Conservation (phyloP, 2,797 vertebrate species). For the Sebastes dallii region DNA sequence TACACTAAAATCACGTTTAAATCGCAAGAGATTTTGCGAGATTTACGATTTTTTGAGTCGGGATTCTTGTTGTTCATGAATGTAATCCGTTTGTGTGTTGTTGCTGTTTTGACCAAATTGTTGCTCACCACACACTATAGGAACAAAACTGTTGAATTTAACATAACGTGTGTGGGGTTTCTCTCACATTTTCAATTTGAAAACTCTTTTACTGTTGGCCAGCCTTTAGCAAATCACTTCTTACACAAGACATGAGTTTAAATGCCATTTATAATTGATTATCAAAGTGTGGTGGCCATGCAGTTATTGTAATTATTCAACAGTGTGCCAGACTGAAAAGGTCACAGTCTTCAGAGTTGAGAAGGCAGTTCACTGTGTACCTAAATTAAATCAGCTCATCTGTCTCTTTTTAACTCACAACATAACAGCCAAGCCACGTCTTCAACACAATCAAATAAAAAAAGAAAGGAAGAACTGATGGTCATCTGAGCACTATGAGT, state of each 20-base stretch:
- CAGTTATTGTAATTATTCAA: conserved; percentile 46
- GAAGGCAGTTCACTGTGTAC: conserved; percentile 51
- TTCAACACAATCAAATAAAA: conserved; percentile 19
- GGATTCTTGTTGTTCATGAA: no score
- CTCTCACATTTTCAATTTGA: no score
- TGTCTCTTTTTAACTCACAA: conserved; percentile 22
- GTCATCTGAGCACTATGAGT: conserved; percentile 42
- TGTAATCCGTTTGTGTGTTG: no score
- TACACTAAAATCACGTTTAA: no score
- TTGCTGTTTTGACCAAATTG: no score
- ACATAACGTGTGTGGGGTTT: no score
- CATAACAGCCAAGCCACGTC: conserved; percentile 28
- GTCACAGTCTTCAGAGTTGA: conserved; percentile 72
- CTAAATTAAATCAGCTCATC: conserved; percentile 64
- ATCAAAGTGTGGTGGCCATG: conserved; percentile 2
- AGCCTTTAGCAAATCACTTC: neutral
- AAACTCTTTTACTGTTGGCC: no score
- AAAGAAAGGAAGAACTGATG: conserved; percentile 20
- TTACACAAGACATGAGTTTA: neutral
- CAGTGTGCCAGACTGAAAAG: conserved; percentile 56
- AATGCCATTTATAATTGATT: neutral
- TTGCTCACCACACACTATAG: no score
- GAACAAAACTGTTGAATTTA: no score
- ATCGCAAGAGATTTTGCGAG: no score
- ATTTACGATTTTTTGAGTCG: no score